These are phyloP conservation scores for Psittacula derbiana DNA, from an alignment of 2,797 vertebrate genomes.

Conservation along the genomic window DNA sequence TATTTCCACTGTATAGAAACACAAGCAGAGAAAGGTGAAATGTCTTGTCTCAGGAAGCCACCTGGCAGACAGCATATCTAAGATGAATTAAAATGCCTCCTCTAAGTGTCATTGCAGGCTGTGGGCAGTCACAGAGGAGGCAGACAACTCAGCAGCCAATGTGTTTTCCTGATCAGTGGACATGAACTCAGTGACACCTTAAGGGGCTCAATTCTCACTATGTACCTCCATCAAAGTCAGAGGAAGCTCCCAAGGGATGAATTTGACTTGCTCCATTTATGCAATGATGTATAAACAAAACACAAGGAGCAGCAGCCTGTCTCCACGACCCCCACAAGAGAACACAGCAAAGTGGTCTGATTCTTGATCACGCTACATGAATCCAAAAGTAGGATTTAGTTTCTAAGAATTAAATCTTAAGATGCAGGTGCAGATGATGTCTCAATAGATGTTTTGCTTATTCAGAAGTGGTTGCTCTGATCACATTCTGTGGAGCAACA, in stretches of 20 bases:
- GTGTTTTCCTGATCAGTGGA: not conserved
- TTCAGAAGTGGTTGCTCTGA: not conserved
- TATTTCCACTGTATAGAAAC: not conserved
- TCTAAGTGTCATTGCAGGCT: not conserved
- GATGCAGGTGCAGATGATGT: not conserved
- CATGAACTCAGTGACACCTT: not conserved
- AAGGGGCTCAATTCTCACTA: not conserved
- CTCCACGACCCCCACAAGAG: not conserved
- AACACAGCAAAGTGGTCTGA: not conserved
- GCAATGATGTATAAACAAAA: not conserved
- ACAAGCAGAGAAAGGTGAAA: not conserved
- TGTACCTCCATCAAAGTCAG: not conserved
- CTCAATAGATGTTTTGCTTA: not conserved
- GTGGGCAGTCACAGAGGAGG: not conserved
- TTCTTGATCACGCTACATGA: rapidly evolving
- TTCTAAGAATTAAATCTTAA: not conserved
- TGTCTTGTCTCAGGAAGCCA: not conserved
- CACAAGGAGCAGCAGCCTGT: not conserved
- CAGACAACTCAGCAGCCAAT: not conserved
- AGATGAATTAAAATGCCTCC: not conserved
- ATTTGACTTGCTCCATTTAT: not conserved
- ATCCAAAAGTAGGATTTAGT: not conserved
- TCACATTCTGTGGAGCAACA: constrained; percentile 48
- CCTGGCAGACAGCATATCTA: not conserved
- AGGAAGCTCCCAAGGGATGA: not conserved